These are phyloP conservation scores for Nasonovia ribisnigri DNA, from an alignment of 2,888 invertebrate species.

Conservation along the genomic window DNA sequence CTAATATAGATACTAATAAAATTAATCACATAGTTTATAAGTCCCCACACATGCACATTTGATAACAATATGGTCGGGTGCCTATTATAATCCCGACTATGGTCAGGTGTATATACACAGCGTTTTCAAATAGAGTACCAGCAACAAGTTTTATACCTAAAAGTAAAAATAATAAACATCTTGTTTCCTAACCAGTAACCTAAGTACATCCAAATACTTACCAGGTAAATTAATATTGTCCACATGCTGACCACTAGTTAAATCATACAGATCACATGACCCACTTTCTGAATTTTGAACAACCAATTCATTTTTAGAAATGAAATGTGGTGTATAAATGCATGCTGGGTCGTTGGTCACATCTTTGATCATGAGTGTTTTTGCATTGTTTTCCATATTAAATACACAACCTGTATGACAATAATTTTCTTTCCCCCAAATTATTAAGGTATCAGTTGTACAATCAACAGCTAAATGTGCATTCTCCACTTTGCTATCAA, in stretches of 20 bases:
- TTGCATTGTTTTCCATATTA: constrained; percentile 50
- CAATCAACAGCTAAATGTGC: constrained; percentile 51
- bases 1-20: too few relatives aligned
- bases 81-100: too few relatives aligned
- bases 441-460: constrained; percentile 29
- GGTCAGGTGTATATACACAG: too few relatives aligned
- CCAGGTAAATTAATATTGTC: constrained; percentile 23
- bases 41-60: too few relatives aligned
- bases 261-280: constrained; percentile 38
- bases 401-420: background rate
- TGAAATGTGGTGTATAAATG: constrained; percentile 52
- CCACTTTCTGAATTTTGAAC: constrained; percentile 55
- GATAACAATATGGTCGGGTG: too few relatives aligned
- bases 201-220: background rate
- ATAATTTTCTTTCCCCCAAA: constrained; percentile 49
- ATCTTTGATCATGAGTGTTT: background rate
- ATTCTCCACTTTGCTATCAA: constrained; percentile 35
- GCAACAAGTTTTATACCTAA: background rate
- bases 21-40: too few relatives aligned
- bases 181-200: background rate
- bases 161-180: background rate
- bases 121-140: background rate
- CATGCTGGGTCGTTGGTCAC: background rate
- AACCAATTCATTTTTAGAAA: constrained; percentile 41
- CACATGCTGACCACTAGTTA: constrained; percentile 33